A percentile compares a stretch with the other conserved stretches of the same genome.
These are phyloP conservation scores for Zoanthus gigantus DNA, from an alignment of 92 coral and sea anemone genomes.

Conservation along the genomic window DNA sequence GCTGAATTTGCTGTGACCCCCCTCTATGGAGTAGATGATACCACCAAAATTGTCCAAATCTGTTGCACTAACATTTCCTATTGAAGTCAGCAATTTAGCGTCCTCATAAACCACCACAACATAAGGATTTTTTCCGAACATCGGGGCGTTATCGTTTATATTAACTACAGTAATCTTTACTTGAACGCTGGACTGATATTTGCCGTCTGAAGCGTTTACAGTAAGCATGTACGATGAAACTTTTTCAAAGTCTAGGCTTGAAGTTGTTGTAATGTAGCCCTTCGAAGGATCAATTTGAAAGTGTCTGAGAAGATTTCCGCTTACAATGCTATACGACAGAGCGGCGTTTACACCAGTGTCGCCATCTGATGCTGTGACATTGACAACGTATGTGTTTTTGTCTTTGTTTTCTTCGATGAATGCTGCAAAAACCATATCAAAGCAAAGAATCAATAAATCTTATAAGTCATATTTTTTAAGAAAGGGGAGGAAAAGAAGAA, in stretches of 20 bases:
- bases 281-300: constrained; percentile 69
- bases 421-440: constrained; percentile 40
- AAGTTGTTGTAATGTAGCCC: constrained; percentile 72
- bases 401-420: constrained; percentile 70
- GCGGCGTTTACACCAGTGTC: constrained; percentile 78
- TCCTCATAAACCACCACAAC: constrained; percentile 72
- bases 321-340: constrained; percentile 70
- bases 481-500: not conserved
- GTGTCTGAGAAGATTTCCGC: constrained; percentile 70
- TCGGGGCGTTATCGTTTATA: constrained; percentile 81
- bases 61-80: constrained; percentile 67
- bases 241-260: constrained; percentile 76
- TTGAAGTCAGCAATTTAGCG: constrained; percentile 53
- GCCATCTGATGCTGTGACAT: constrained; percentile 75
- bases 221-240: constrained; percentile 56
- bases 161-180: constrained; percentile 70
- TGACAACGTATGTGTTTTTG: constrained; percentile 59
- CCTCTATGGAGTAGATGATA: constrained; percentile 59
- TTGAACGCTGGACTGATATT: constrained; percentile 31
- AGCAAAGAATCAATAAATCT: no score
- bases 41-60: constrained; percentile 82
- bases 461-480: not conserved
- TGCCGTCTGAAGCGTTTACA: constrained; percentile 79
- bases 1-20: constrained; percentile 67
- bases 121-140: constrained; percentile 61